Conservation (phyloP, 2,888 invertebrate genomes). For the Nomada goodeniana region DNA sequence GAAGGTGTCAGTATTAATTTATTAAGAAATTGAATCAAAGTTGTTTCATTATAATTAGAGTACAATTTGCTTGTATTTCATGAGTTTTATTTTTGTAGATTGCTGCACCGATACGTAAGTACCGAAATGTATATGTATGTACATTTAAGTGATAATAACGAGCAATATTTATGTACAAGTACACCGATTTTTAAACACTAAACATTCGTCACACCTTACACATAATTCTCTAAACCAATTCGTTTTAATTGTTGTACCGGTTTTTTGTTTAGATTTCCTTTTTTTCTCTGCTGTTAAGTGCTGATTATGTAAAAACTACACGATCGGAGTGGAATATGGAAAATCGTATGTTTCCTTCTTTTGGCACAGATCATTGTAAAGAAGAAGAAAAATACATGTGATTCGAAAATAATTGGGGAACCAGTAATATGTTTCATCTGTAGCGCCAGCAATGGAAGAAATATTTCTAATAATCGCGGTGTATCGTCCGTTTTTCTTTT, state of each 20-base stretch:
- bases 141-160: slow-evolving; percentile 81
- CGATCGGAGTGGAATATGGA: slow-evolving; percentile 48
- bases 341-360: slow-evolving; percentile 52
- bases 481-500: slow-evolving; percentile 7
- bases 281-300: slow-evolving; percentile 4
- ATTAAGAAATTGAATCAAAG: slow-evolving; percentile 16
- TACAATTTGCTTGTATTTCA: slow-evolving; percentile 64
- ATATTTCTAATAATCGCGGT: slow-evolving; percentile 43
- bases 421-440: slow-evolving; percentile 40
- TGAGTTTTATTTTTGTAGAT: slow-evolving; percentile 78
- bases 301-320: slow-evolving; percentile 35
- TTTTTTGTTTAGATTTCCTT: slow-evolving; percentile 16
- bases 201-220: slow-evolving; percentile 76
- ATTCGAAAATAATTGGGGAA: slow-evolving; percentile 14
- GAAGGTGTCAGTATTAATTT: background rate
- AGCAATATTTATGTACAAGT: slow-evolving; percentile 81
- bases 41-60: slow-evolving; percentile 6
- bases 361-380: slow-evolving; percentile 57
- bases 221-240: slow-evolving; percentile 73
- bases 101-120: slow-evolving; percentile 81
- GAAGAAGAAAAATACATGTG: slow-evolving; percentile 49
- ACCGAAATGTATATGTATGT: slow-evolving; percentile 82
- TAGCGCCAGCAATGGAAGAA: slow-evolving; percentile 56
- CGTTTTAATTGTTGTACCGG: slow-evolving; percentile 52
- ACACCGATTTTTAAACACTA: slow-evolving; percentile 82